phyloP scores from a whole-genome alignment of 2,888 invertebrate genomes.

The Neria commutata region DNA sequence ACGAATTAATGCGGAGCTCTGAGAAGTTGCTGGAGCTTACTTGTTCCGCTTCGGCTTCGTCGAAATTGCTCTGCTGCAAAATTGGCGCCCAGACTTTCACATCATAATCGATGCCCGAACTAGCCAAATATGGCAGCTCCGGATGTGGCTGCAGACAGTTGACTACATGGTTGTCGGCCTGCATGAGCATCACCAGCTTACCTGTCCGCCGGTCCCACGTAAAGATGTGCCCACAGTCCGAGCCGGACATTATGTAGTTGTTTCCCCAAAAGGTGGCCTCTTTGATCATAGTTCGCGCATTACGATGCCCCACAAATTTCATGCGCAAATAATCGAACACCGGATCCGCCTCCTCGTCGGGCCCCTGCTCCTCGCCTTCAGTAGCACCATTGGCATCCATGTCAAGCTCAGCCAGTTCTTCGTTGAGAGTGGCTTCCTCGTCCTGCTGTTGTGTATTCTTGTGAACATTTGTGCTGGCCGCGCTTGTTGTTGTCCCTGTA shows the following conservation, averaged over 20 bases:
- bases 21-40: conserved; percentile 37
- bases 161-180: conserved; percentile 82
- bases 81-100: conserved; percentile 82
- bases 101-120: conserved; percentile 88
- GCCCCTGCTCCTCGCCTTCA: too few relatives aligned
- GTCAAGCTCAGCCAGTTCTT: conserved; percentile 46
- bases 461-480: conserved; percentile 6
- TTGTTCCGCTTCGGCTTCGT: conserved; percentile 69
- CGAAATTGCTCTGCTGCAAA: conserved; percentile 68
- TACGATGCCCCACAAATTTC: conserved; percentile 79
- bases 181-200: conserved; percentile 74
- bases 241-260: conserved; percentile 82
- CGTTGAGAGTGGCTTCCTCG: conserved; percentile 39
- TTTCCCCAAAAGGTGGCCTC: conserved; percentile 86
- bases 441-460: conserved; percentile 37
- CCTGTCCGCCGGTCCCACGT: conserved; percentile 78
- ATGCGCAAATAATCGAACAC: conserved; percentile 65
- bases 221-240: conserved; percentile 87
- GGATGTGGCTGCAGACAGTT: conserved; percentile 88
- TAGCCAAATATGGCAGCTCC: conserved; percentile 74
- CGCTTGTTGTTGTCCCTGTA: neutral
- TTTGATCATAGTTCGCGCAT: conserved; percentile 82
- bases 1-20: neutral
- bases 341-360: conserved; percentile 32
- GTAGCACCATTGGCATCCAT: conserved; percentile 35